Evolutionary conservation across 2,113 vertebrate genomes (phyloP).

Genomic region (Gymnocephalus cernua): DNA sequence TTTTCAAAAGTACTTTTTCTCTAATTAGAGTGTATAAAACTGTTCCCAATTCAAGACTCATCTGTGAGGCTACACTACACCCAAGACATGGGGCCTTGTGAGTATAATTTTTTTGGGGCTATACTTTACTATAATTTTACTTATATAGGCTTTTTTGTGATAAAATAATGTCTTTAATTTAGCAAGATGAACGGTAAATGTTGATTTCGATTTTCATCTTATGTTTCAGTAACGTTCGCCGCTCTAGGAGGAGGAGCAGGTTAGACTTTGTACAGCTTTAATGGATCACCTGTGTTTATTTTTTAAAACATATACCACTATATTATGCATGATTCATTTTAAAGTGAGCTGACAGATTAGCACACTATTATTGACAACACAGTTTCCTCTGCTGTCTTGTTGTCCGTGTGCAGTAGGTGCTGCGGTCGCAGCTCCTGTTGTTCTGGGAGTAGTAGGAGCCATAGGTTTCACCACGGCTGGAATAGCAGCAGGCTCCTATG

Average conservation of each 20-base stretch:
- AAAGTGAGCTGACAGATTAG: too few species aligned
- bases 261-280: constrained; percentile 1
- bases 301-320: too few species aligned
- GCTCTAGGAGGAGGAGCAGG: constrained; percentile 8
- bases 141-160: neutral
- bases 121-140: neutral
- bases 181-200: neutral
- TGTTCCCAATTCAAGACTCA: neutral
- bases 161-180: neutral
- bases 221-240: constrained; percentile 9
- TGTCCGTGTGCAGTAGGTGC: too few species aligned
- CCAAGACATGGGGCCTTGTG: neutral
- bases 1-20: too few species aligned
- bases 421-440: constrained; percentile 4
- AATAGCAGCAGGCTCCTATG: constrained; percentile 55
- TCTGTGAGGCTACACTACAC: neutral
- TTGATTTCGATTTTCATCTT: neutral
- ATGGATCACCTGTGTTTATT: neutral
- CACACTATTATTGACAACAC: too few species aligned
- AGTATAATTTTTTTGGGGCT: neutral
- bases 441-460: constrained; percentile 18
- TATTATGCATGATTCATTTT: too few species aligned
- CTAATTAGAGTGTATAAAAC: too few species aligned
- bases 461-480: constrained; percentile 68
- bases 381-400: too few species aligned